phyloP scores from a whole-genome alignment of 1,140 invertebrate species.

The Neotoxoptera formosana region DNA sequence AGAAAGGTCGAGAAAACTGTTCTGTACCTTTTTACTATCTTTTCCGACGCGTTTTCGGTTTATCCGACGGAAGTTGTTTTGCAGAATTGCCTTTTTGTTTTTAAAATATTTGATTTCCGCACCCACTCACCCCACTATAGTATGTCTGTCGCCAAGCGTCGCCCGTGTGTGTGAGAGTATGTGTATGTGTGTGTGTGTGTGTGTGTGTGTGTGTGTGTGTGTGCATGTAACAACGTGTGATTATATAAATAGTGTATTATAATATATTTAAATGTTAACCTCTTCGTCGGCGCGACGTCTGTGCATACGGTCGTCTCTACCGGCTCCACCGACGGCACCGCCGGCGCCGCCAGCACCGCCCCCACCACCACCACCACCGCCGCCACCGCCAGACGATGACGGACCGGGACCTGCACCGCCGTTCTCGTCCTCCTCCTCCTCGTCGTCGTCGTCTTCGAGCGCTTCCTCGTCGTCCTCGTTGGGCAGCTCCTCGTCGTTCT shows the following conservation, averaged over 20 bases:
- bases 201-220: not conserved
- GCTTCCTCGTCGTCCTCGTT: slow-evolving; percentile 73
- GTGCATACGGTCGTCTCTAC: not conserved
- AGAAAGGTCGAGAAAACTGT: too few species aligned
- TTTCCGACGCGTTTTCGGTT: too few species aligned
- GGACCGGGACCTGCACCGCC: slow-evolving; percentile 64
- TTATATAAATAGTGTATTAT: not conserved
- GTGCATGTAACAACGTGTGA: not conserved
- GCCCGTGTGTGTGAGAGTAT: too few species aligned
- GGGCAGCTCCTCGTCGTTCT: slow-evolving; percentile 73
- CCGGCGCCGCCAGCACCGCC: slow-evolving; percentile 64
- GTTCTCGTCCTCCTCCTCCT: too few species aligned
- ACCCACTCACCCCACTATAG: too few species aligned
- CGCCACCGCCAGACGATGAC: not conserved
- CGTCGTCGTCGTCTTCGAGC: slow-evolving; percentile 74
- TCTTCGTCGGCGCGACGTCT: slow-evolving; percentile 23
- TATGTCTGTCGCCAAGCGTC: too few species aligned
- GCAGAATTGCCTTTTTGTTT: too few species aligned
- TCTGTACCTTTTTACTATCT: too few species aligned
- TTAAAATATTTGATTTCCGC: too few species aligned
- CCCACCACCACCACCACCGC: not conserved
- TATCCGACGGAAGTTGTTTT: too few species aligned
- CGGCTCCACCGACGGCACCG: not conserved
- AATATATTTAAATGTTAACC: slow-evolving; percentile 42
- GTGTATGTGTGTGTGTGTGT: too few species aligned